phyloP scores from a whole-genome alignment of 2,113 vertebrate species.

The Grus americana region DNA sequence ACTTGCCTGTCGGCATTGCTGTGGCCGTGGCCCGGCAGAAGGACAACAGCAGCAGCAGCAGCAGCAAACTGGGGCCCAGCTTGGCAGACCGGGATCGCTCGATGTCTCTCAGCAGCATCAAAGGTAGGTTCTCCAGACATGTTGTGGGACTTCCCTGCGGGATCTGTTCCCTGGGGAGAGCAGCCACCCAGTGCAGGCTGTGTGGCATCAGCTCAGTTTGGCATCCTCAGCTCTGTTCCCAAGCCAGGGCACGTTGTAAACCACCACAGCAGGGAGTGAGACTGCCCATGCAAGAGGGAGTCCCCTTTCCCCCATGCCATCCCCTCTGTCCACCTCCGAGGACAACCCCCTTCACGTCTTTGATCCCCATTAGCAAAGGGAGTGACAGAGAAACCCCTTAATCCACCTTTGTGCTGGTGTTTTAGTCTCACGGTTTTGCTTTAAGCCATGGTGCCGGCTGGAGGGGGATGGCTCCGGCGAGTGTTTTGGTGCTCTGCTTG shows the following conservation, averaged over 20 bases:
- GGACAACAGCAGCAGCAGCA: slow-evolving; percentile 81
- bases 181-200: background rate
- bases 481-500: background rate
- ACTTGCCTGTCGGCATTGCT: slow-evolving; percentile 93
- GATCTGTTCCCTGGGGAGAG: background rate
- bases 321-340: background rate
- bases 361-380: background rate
- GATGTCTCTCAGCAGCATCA: slow-evolving; percentile 82
- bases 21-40: slow-evolving; percentile 95
- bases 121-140: slow-evolving; percentile 78
- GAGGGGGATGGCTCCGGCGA: background rate
- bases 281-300: background rate
- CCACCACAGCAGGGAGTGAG: background rate
- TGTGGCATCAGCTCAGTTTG: background rate
- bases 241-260: background rate
- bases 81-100: slow-evolving; percentile 82
- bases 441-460: background rate
- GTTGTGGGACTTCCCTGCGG: background rate
- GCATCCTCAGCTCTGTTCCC: background rate
- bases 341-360: background rate
- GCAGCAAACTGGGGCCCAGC: slow-evolving; percentile 79
- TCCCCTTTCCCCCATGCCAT: rapidly evolving
- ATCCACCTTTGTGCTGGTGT: background rate
- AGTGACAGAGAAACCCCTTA: background rate
- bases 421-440: background rate